Percentiles rank a stretch among this genome's conserved stretches.
Conservation (phyloP, 2,113 vertebrate genomes). For the Hypanus sabinus region DNA sequence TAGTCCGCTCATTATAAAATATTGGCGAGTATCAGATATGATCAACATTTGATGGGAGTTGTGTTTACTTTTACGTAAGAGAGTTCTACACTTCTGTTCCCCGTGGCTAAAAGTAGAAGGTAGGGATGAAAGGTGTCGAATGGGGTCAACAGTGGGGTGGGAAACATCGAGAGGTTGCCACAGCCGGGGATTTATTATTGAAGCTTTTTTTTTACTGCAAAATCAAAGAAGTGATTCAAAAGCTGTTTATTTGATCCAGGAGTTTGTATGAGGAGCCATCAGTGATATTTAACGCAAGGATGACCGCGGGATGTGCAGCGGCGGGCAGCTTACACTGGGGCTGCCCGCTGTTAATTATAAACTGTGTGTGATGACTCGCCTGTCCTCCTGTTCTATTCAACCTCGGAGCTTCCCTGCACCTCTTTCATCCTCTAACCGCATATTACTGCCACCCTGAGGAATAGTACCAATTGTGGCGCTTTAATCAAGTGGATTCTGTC, state of each 20-base stretch:
- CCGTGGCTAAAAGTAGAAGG: neutral
- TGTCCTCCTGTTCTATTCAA: neutral
- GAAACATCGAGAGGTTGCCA: neutral
- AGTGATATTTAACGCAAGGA: neutral
- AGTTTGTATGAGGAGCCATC: neutral
- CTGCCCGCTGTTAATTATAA: slow-evolving; percentile 22
- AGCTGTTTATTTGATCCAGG: slow-evolving; percentile 8
- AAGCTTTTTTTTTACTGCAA: neutral
- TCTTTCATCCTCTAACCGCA: neutral
- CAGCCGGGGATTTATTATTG: neutral
- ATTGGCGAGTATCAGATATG: no score
- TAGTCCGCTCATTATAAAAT: no score
- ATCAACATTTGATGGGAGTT: no score
- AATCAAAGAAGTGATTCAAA: neutral
- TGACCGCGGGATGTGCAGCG: neutral
- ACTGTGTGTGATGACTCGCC: neutral
- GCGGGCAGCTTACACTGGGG: no score
- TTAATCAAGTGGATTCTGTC: neutral
- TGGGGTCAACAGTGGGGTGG: no score
- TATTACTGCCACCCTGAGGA: slow-evolving; percentile 25
- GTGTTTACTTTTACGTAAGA: no score
- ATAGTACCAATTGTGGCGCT: neutral
- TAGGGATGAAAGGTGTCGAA: neutral
- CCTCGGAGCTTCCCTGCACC: neutral
- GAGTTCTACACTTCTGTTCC: neutral